Conservation (phyloP, 2,113 vertebrate genomes). For the Mesocricetus auratus region DNA sequence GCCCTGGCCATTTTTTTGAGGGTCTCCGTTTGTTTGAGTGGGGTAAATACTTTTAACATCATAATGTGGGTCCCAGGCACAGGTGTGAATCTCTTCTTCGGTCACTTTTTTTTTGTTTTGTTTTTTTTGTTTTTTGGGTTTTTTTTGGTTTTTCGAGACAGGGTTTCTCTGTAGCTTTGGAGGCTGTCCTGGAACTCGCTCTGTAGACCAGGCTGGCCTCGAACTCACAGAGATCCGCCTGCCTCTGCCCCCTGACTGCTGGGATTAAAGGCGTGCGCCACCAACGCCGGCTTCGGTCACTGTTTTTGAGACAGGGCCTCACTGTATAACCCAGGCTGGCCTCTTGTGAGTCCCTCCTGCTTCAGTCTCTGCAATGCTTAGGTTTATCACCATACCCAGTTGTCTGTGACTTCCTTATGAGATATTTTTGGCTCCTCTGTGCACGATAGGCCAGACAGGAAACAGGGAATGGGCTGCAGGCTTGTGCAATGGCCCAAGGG, state of each 20-base stretch:
- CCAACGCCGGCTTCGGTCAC: neutral
- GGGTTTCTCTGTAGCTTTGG: too few relatives aligned
- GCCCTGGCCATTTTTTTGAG: neutral
- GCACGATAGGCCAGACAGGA: neutral
- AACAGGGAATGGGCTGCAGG: neutral
- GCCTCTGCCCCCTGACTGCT: too few relatives aligned
- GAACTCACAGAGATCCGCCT: too few relatives aligned
- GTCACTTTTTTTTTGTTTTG: too few relatives aligned
- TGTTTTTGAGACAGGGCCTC: neutral
- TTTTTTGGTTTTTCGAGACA: too few relatives aligned
- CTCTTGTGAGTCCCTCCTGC: neutral
- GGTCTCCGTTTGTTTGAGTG: neutral
- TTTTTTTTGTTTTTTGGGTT: too few relatives aligned
- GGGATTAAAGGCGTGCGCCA: too few relatives aligned
- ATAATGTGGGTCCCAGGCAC: neutral
- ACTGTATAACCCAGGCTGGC: neutral
- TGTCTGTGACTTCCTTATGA: too few relatives aligned
- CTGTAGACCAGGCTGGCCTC: too few relatives aligned
- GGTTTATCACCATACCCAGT: neutral
- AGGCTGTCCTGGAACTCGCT: too few relatives aligned
- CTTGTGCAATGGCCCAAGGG: neutral
- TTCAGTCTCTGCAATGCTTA: neutral
- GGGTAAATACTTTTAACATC: neutral
- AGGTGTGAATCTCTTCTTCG: neutral
- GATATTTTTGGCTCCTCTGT: neutral